These are phyloP conservation scores for Lutjanus erythropterus DNA, from an alignment of 2,113 vertebrate genomes.

Conservation along the genomic window DNA sequence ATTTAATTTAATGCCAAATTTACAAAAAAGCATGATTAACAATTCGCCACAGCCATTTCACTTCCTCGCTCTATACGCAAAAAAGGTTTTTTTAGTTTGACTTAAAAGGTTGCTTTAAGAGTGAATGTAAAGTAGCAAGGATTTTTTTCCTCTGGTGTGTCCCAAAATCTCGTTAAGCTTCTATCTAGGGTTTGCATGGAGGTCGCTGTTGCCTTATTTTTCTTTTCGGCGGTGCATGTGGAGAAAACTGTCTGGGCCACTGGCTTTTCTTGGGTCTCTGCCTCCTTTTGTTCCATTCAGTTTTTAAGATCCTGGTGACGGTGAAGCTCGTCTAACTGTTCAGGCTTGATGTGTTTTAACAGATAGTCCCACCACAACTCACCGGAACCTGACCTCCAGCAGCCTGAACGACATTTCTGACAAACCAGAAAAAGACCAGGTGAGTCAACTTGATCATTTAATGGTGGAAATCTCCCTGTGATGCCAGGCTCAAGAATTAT, in stretches of 20 bases:
- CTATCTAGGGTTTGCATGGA: conserved; percentile 6
- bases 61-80: too few species aligned
- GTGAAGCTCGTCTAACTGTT: conserved; percentile 41
- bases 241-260: conserved; percentile 58
- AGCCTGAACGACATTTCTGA: conserved; percentile 97
- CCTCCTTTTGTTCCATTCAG: background rate
- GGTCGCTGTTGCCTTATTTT: background rate
- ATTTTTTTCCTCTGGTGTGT: background rate
- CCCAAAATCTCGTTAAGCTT: background rate
- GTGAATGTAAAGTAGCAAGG: background rate
- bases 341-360: conserved; percentile 55
- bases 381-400: conserved; percentile 92
- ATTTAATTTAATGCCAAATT: too few species aligned
- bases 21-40: too few species aligned
- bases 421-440: conserved; percentile 98
- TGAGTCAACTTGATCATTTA: conserved; percentile 72
- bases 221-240: conserved; percentile 39
- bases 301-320: background rate
- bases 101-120: background rate
- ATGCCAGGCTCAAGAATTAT: too few species aligned
- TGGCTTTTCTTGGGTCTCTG: conserved; percentile 57
- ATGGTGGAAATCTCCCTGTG: background rate
- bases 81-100: background rate
- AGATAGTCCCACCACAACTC: conserved; percentile 93
- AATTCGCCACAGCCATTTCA: too few species aligned